These are phyloP conservation scores for Sula dactylatra DNA, from an alignment of 2,113 vertebrate genomes.

Conservation along the genomic window DNA sequence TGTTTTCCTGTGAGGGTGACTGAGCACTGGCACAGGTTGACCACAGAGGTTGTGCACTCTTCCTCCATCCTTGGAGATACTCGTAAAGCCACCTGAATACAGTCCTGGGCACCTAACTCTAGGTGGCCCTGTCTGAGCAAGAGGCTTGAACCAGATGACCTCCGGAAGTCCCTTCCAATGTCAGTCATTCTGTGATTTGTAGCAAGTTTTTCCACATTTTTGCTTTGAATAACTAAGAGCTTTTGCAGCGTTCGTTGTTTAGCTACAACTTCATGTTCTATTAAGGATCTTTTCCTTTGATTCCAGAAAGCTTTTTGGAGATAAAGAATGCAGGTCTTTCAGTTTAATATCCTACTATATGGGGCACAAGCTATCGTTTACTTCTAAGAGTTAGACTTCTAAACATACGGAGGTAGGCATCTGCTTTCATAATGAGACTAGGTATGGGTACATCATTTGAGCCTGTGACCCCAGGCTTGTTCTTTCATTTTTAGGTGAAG, in stretches of 20 bases:
- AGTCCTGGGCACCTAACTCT: not conserved
- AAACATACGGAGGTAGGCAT: not conserved
- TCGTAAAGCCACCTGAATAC: not conserved
- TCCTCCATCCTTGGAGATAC: not conserved
- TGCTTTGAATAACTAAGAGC: not conserved
- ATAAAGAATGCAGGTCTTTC: not conserved
- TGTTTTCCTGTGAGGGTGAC: not conserved
- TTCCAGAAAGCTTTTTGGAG: not conserved
- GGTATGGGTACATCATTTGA: not conserved
- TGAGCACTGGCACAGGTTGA: not conserved
- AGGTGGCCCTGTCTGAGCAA: not conserved
- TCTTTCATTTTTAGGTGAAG: not conserved
- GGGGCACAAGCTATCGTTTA: not conserved
- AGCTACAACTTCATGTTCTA: not conserved
- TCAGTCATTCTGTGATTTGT: not conserved
- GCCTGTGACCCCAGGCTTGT: not conserved
- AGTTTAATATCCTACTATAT: not conserved
- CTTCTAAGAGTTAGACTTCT: not conserved
- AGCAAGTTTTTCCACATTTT: not conserved
- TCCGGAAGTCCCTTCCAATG: not conserved
- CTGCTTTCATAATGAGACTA: not conserved
- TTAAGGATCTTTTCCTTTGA: not conserved
- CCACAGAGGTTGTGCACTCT: not conserved
- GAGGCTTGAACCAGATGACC: not conserved
- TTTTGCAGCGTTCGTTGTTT: not conserved